A percentile compares a stretch with the other conserved stretches of the same genome.
Evolutionary conservation across 2,113 vertebrate genomes (phyloP).

Genomic region (Propithecus coquereli): DNA sequence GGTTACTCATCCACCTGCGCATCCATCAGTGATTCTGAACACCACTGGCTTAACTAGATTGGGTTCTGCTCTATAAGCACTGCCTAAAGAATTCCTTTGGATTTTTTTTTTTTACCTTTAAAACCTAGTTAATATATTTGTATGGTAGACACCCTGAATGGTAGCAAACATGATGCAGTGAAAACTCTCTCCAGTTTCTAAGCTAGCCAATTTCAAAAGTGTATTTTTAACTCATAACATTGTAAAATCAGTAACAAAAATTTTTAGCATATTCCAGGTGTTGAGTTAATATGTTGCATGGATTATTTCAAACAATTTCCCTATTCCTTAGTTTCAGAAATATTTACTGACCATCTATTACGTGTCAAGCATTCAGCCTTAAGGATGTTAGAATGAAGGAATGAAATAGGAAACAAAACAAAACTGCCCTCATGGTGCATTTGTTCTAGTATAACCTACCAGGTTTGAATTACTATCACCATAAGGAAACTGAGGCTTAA

Average conservation of each 20-base stretch:
- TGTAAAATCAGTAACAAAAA: not conserved
- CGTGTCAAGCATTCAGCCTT: not conserved
- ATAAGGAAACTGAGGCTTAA: not conserved
- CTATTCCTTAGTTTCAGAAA: not conserved
- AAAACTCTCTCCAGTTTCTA: not conserved
- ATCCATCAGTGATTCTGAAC: not conserved
- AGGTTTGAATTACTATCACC: not conserved
- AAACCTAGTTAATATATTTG: not conserved
- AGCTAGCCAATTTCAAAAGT: not conserved
- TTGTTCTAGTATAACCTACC: too few relatives aligned
- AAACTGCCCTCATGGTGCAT: not conserved
- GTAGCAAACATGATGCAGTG: not conserved
- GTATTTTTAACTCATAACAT: not conserved
- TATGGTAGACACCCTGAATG: not conserved
- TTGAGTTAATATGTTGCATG: not conserved
- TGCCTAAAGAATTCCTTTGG: not conserved
- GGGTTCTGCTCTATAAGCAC: not conserved
- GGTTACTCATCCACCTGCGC: too few relatives aligned
- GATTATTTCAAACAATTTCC: not conserved
- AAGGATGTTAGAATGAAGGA: not conserved
- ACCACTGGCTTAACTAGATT: not conserved
- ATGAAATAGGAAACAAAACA: not conserved
- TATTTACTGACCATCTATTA: not conserved
- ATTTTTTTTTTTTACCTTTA: not conserved
- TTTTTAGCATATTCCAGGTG: not conserved